These are phyloP conservation scores for Coenonympha arcania DNA, from an alignment of 2,888 invertebrate species.

Conservation along the genomic window DNA sequence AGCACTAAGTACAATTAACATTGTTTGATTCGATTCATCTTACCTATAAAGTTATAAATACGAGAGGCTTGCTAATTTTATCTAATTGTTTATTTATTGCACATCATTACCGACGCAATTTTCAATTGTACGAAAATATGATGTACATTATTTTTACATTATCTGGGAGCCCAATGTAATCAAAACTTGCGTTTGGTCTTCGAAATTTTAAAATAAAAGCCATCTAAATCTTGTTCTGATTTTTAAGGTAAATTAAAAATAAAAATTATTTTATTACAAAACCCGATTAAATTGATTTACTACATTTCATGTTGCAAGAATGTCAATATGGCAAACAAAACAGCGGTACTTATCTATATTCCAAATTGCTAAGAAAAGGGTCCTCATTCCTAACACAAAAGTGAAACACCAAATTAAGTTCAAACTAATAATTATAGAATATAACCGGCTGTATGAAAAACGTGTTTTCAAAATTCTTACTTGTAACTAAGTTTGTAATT, in stretches of 20 bases:
- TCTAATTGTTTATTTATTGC: not conserved
- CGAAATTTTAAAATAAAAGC: not conserved
- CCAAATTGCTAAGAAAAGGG: not conserved
- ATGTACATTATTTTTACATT: not conserved
- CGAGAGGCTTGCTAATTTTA: not conserved
- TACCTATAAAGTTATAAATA: not conserved
- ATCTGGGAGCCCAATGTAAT: not conserved
- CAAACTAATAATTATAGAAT: too few relatives aligned
- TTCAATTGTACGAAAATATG: not conserved
- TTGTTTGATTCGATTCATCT: constrained; percentile 23
- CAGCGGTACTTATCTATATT: not conserved
- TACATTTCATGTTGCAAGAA: not conserved
- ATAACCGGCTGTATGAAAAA: too few relatives aligned
- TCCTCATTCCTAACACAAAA: not conserved
- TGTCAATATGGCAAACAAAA: not conserved
- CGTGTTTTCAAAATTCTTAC: too few relatives aligned
- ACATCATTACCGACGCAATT: not conserved
- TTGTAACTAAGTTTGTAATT: too few relatives aligned
- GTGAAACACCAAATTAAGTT: not conserved
- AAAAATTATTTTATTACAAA: not conserved
- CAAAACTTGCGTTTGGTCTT: not conserved
- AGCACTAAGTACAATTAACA: constrained; percentile 18
- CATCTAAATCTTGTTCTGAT: not conserved
- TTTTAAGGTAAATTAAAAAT: not conserved
- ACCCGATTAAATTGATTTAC: not conserved